phyloP scores from a whole-genome alignment of 1,140 invertebrate species.

The Stenopsyche tienmushanensis region DNA sequence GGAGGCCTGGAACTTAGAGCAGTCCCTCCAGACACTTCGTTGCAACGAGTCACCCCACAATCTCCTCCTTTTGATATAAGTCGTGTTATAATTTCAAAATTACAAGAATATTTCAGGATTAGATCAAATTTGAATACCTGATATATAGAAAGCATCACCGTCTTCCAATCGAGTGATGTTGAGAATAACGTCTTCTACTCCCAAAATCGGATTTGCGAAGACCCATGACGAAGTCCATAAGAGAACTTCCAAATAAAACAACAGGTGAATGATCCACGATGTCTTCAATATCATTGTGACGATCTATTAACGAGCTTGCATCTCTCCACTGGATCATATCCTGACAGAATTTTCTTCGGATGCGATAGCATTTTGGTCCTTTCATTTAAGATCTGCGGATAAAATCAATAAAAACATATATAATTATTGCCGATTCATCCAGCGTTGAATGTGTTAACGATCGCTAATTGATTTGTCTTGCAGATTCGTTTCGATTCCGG shows the following conservation, averaged over 20 bases:
- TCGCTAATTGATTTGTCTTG: no score
- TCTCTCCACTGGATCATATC: neutral
- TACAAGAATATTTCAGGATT: neutral
- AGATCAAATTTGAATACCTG: no score
- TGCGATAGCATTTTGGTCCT: no score
- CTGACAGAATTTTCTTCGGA: no score
- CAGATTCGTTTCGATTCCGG: no score
- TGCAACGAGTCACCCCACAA: conserved; percentile 52
- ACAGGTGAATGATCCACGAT: neutral
- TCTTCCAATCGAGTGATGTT: conserved; percentile 34
- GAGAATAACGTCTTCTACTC: conserved; percentile 9
- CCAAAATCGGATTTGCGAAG: neutral
- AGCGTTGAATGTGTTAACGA: no score
- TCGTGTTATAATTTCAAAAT: neutral
- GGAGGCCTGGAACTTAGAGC: conserved; percentile 44
- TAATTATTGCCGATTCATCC: no score
- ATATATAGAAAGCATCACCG: conserved; percentile 37
- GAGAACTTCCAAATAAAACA: neutral
- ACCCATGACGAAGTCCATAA: neutral
- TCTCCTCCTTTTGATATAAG: conserved; percentile 45
- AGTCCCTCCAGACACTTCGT: conserved; percentile 52
- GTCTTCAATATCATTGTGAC: conserved; percentile 15
- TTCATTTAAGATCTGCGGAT: no score
- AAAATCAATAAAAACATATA: no score
- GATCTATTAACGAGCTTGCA: neutral